Percentiles rank a stretch among this genome's conserved stretches.
phyloP scores from a whole-genome alignment of 2,797 vertebrate genomes.

The Pseudochaenichthys georgianus region DNA sequence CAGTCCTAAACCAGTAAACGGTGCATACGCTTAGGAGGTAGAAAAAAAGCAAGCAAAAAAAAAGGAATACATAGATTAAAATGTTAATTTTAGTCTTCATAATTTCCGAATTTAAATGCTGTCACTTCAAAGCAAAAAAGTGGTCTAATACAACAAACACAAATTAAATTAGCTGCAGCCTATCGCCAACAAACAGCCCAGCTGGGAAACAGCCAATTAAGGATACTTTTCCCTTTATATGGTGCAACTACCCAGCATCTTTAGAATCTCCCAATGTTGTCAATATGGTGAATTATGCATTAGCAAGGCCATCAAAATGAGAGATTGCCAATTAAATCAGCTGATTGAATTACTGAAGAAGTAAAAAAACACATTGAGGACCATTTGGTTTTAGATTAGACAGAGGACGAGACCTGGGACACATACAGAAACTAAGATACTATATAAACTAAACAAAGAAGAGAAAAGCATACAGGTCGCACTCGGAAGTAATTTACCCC shows the following conservation, averaged over 20 bases:
- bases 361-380: background rate
- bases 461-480: background rate
- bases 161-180: too few relatives aligned
- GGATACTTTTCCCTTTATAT: too few relatives aligned
- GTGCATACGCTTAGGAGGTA: background rate
- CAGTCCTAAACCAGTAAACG: slow-evolving; percentile 3
- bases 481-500: too few relatives aligned
- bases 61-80: too few relatives aligned
- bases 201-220: background rate
- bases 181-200: too few relatives aligned
- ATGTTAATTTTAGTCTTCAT: too few relatives aligned
- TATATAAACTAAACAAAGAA: background rate
- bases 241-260: too few relatives aligned
- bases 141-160: too few relatives aligned
- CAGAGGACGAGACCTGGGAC: background rate
- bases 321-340: background rate
- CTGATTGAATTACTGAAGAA: background rate
- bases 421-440: background rate
- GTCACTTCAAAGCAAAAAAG: too few relatives aligned
- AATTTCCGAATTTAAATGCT: too few relatives aligned
- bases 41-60: too few relatives aligned
- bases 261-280: too few relatives aligned
- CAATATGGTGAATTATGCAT: background rate
- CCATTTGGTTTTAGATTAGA: background rate
- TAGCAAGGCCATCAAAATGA: slow-evolving; percentile 4